A percentile compares a stretch with the other conserved stretches of the same genome.
phyloP scores from a whole-genome alignment of 2,113 vertebrate species.

The Brachyhypopomus occidentalis region DNA sequence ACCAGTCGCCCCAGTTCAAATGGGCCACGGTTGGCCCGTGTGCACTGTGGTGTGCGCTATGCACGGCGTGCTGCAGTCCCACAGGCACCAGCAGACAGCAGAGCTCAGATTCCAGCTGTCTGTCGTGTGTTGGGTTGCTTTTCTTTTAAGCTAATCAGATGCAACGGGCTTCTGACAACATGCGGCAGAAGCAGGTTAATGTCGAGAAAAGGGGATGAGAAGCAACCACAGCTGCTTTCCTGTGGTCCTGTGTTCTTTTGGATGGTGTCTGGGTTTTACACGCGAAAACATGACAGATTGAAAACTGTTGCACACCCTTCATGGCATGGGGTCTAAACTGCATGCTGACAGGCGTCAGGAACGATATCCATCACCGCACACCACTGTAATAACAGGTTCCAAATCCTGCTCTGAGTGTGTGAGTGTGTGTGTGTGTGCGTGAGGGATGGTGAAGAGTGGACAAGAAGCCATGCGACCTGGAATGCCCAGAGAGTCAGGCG shows the following conservation, averaged over 20 bases:
- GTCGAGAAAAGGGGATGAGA: not conserved
- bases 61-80: not conserved
- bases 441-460: not conserved
- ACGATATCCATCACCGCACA: conserved; percentile 11
- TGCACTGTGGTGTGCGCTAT: not conserved
- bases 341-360: not conserved
- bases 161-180: too few species aligned
- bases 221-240: not conserved
- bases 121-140: not conserved
- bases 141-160: not conserved
- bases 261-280: not conserved
- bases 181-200: too few species aligned
- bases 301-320: not conserved
- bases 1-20: not conserved
- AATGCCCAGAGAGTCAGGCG: conserved; percentile 33
- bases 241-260: conserved; percentile 8
- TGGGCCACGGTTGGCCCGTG: conserved; percentile 11
- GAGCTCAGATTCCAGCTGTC: not conserved
- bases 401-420: conserved; percentile 3
- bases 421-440: not conserved
- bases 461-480: conserved; percentile 2
- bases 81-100: not conserved
- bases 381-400: not conserved
- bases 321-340: not conserved
- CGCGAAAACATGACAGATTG: conserved; percentile 27